Evolutionary conservation across 2,797 vertebrate species (phyloP).

Genomic region (Petrocephalus sullivani): DNA sequence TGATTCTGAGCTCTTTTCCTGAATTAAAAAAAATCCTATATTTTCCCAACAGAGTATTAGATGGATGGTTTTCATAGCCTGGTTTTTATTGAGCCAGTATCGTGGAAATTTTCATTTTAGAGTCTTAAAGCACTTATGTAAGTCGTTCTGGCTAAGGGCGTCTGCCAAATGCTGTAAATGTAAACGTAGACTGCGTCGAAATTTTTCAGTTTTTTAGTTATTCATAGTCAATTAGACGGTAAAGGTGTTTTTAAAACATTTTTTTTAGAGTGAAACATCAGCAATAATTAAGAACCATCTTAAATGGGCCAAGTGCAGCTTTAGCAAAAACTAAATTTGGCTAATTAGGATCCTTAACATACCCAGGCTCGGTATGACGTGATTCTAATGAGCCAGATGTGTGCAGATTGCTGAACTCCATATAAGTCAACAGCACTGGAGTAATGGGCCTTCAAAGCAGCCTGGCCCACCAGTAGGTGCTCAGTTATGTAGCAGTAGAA

Average conservation of each 20-base stretch:
- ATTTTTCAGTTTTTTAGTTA: not conserved
- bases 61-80: too few species aligned
- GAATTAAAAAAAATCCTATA: too few species aligned
- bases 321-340: not conserved
- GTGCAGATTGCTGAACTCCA: not conserved
- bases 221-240: not conserved
- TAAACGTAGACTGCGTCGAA: not conserved
- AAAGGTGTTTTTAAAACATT: not conserved
- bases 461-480: not conserved
- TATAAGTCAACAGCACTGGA: not conserved
- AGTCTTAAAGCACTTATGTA: too few species aligned
- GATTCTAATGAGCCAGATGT: not conserved
- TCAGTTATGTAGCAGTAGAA: not conserved
- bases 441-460: not conserved
- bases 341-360: not conserved
- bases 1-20: too few species aligned
- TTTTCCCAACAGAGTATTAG: too few species aligned
- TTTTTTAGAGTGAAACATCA: not conserved
- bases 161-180: too few species aligned
- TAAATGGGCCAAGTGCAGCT: not conserved
- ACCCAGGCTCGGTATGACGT: not conserved
- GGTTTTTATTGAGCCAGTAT: too few species aligned
- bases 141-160: too few species aligned
- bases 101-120: too few species aligned
- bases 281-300: not conserved